phyloP scores from a whole-genome alignment of 2,113 vertebrate genomes.

The Cyrtonyx montezumae region DNA sequence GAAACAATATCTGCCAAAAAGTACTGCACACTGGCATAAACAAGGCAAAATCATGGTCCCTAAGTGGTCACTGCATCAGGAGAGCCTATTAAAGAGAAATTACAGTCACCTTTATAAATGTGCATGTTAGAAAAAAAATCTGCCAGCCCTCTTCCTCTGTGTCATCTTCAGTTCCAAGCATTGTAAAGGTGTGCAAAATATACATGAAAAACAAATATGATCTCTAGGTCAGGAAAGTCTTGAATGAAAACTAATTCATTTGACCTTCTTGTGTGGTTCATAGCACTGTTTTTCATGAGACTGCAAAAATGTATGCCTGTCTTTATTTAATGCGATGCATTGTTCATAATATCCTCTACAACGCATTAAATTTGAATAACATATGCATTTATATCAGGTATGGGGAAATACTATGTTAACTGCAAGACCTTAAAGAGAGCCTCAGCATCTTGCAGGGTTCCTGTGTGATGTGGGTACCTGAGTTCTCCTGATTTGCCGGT shows the following conservation, averaged over 20 bases:
- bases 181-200: not conserved
- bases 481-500: not conserved
- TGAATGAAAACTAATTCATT: not conserved
- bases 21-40: not conserved
- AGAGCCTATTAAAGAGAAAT: not conserved
- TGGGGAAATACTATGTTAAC: not conserved
- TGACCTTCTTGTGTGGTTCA: not conserved
- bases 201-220: not conserved
- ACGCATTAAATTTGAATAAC: not conserved
- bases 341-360: not conserved
- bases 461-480: fast-evolving
- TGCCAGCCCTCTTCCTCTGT: not conserved
- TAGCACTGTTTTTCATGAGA: not conserved
- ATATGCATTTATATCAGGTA: not conserved
- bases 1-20: not conserved
- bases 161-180: not conserved
- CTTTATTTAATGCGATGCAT: not conserved
- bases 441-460: not conserved
- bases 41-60: not conserved
- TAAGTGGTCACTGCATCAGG: not conserved
- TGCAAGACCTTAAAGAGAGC: not conserved
- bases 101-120: not conserved
- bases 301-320: not conserved
- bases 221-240: not conserved
- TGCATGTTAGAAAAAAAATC: not conserved